Evolutionary conservation across 2,113 vertebrate species (phyloP), one percentile per base, ranked within the genome.

Genomic region (Spheniscus mendiculus): DNA sequence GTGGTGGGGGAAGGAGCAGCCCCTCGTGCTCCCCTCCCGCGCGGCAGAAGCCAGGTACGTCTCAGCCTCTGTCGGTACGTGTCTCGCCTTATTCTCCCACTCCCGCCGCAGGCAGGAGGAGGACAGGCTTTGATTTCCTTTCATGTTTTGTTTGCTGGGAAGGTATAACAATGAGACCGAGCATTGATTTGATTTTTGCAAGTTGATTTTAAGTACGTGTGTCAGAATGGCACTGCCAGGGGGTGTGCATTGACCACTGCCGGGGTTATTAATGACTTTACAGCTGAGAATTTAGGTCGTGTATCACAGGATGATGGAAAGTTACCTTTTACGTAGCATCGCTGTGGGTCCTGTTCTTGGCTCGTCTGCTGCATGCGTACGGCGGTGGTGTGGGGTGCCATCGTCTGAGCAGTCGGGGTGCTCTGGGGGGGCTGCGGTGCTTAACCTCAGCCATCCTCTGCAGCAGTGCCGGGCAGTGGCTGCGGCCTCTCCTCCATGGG

Each of bases 61-160:
- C 70, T 20, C 44, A 0, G 61, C 55, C 34, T 29, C 55, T 30
- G 0, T 29, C 3, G 10, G 30, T 12, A 11, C 2, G 1, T 15
- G 26, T n/a, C 62, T 26, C 1, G 2, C 55, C 23, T 11, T 19
- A 3, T n/a, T 13, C 72, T 70, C 71, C 74, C 45, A 0, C 50
- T 29, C 49, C 14, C 29, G 3, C 19, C 3, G 3, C 13, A 7
- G 32, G 61, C 52, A 26, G 83, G 63, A 44, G 52, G 47, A 83
- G 61, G 38, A n/a, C 0, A 0, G 42, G 42, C 63, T 84, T 47
- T 22, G 42, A 23, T 50, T 61, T 69, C 27, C 32, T 16, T 30
- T 44, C 14, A 2, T 7, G 26, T 9, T 34, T 29, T 25, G 26
- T 40, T 72, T 62, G 25, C 34, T 26, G 42, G 80, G 47, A 23